Base-by-base conservation (phyloP, 2,797 vertebrate genomes). In the Galago senegalensis region DNA sequence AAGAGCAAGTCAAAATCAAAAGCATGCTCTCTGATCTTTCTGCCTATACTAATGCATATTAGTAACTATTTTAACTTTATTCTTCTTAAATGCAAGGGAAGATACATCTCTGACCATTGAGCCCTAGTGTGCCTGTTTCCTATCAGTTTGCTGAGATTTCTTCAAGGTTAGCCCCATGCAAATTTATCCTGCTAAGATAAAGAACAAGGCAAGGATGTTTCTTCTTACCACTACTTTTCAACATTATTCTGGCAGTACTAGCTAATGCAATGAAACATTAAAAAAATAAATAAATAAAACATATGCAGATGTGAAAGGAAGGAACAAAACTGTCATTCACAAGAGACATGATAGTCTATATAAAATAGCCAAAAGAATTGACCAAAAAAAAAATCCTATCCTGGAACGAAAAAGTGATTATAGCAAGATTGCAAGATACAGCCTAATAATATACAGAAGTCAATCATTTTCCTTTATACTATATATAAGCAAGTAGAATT, bases 61-160 rank as follows among this genome's bases (percentile, higher is more conserved):
- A 49, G 69, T 90, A 83, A 91, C 58, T 60, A 70, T 76, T 79
- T 93, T 81, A 63, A 76, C 1, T 40, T 75, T 58, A 73, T 87
- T 84, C 58, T 67, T 93, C 65, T n/a, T 83, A 81, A 96, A 96
- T 61, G 31, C 61, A 95, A 87, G 25, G 16, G 16, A 92, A 83
- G 61, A 80, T 34, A 61, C 23, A 91, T 63, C 29, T 93, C 72
- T 63, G 79, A 91, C 87, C 13, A 97, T 9, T 90, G 70, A 94
- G 5, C 27, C 5, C 3, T 65, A 60, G 12, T 80, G 12, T 72
- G 7, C 20, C 77, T 83, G 21, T 95, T 89, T 83, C 43, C 29
- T 83, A 79, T 31, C 11, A 87, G 76, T 86, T 92, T 86, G 77
- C 61, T 92, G 14, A 76, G 29, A 49, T 89, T 72, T 77, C 76